These are phyloP conservation scores for Macrotus californicus DNA, from an alignment of 2,113 vertebrate species.

Conservation along the genomic window DNA sequence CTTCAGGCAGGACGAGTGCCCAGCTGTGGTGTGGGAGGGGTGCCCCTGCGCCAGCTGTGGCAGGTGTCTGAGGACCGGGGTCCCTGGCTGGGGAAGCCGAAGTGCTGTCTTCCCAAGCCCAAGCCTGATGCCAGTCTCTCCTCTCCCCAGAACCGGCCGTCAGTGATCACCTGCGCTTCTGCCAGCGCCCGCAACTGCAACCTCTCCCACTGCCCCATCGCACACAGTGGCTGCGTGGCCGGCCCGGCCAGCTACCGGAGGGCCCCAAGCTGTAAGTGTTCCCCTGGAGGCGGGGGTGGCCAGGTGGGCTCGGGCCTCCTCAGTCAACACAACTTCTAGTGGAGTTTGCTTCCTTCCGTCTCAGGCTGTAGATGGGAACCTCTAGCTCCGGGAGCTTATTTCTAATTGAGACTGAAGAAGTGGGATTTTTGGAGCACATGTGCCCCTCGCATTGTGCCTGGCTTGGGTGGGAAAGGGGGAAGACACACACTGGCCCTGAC, in stretches of 20 bases:
- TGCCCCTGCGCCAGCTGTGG: neutral
- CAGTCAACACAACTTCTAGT: neutral
- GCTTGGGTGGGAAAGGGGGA: neutral
- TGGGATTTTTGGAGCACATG: neutral
- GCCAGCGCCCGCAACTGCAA: conserved; percentile 96
- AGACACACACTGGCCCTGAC: no score
- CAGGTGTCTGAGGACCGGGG: fast-evolving
- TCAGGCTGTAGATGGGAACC: neutral
- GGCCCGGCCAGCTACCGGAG: conserved; percentile 87
- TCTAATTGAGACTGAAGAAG: neutral
- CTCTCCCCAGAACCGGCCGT: conserved; percentile 91
- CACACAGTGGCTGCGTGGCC: conserved; percentile 90
- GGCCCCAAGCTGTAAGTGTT: conserved; percentile 88
- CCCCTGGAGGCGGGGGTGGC: neutral
- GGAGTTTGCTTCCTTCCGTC: neutral
- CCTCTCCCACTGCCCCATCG: conserved; percentile 94
- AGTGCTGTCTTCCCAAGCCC: fast-evolving
- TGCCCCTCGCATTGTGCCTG: neutral
- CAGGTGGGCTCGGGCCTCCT: neutral
- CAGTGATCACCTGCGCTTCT: conserved; percentile 96
- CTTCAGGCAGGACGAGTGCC: neutral
- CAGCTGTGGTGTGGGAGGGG: neutral
- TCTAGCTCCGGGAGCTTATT: neutral
- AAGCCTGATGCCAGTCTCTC: neutral
- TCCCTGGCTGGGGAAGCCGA: neutral